Conservation (phyloP, 1,140 invertebrate species). For the Diorhabda elongata region DNA sequence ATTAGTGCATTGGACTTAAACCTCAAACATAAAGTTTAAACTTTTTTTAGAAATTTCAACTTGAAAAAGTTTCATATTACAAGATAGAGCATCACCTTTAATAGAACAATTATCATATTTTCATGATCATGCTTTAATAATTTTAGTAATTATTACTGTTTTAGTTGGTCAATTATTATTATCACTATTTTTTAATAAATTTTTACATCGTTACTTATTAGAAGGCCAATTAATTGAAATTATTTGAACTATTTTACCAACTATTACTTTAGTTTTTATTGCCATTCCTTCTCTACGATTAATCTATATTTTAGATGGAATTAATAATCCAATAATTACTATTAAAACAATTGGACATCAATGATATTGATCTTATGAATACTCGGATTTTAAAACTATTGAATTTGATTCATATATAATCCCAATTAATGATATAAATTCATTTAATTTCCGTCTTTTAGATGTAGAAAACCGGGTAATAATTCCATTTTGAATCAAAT, state of each 20-base stretch:
- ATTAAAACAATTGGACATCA: conserved; percentile 49
- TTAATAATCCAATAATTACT: conserved; percentile 51
- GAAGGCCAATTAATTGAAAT: conserved; percentile 56
- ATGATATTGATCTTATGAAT: conserved; percentile 35
- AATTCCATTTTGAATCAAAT: conserved; percentile 51
- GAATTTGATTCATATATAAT: conserved; percentile 65
- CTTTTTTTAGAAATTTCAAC: conserved; percentile 53
- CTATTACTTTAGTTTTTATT: conserved; percentile 60
- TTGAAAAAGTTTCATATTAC: conserved; percentile 25
- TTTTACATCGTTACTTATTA: conserved; percentile 50
- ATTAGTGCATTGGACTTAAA: conserved; percentile 57
- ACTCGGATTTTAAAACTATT: conserved; percentile 38
- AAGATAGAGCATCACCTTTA: conserved; percentile 48
- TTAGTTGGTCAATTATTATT: conserved; percentile 57
- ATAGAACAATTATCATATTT: conserved; percentile 61
- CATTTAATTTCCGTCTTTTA: conserved; percentile 53
- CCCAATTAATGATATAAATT: conserved; percentile 11
- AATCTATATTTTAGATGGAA: conserved; percentile 61
- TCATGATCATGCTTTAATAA: conserved; percentile 55
- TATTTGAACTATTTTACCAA: conserved; percentile 60
- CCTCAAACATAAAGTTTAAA: conserved; percentile 55
- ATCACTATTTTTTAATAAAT: conserved; percentile 51
- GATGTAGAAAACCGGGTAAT: conserved; percentile 61
- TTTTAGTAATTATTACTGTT: conserved; percentile 56
- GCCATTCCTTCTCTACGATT: conserved; percentile 57